A percentile compares a stretch with the other conserved stretches of the same genome.
These are phyloP conservation scores for Rotaria socialis DNA, from an alignment of 2,888 invertebrate species.

Conservation along the genomic window DNA sequence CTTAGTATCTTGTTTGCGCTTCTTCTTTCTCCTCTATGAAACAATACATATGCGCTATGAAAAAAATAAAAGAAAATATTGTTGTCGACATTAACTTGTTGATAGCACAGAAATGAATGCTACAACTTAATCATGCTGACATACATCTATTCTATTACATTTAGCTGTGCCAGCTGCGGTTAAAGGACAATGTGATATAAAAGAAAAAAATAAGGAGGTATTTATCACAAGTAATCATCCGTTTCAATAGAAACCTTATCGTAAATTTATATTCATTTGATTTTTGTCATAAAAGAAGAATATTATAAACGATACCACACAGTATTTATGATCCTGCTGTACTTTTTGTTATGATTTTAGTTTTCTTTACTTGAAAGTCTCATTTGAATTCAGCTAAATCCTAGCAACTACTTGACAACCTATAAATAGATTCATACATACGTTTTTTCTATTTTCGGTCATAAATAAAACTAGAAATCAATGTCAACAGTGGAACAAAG, in stretches of 20 bases:
- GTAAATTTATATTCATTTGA: not conserved
- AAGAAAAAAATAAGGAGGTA: not conserved
- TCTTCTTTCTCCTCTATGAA: not conserved
- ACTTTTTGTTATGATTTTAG: too few species aligned
- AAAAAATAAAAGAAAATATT: not conserved
- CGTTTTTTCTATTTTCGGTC: not conserved
- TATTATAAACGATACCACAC: not conserved
- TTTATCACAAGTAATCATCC: not conserved
- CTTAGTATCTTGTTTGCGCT: not conserved
- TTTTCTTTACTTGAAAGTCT: not conserved
- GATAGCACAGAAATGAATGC: not conserved
- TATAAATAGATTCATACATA: not conserved
- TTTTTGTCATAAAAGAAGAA: not conserved
- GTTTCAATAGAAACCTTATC: not conserved
- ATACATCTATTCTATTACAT: not conserved
- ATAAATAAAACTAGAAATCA: not conserved
- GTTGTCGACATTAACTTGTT: not conserved
- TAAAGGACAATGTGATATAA: not conserved
- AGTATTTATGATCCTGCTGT: not conserved
- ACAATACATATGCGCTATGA: not conserved
- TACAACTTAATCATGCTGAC: not conserved
- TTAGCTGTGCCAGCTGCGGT: not conserved
- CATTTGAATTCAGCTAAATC: not conserved
- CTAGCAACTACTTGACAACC: not conserved
- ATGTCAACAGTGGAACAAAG: not conserved